These are phyloP conservation scores for Hycleus cichorii DNA, from an alignment of 1,140 invertebrate genomes.

Conservation along the genomic window DNA sequence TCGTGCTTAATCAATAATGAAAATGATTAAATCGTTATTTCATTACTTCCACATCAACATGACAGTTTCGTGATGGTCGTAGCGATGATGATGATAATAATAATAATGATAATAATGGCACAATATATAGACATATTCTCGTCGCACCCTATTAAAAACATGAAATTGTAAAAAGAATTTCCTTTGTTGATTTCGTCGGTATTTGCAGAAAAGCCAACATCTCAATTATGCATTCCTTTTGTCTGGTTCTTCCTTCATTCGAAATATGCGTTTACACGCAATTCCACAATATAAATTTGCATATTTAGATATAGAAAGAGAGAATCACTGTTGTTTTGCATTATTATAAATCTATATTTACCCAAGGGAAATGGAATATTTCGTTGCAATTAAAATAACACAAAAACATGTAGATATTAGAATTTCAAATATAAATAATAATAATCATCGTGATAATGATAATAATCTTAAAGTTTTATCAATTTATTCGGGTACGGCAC, in stretches of 20 bases:
- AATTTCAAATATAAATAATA: too few species aligned
- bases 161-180: constrained; percentile 6
- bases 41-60: constrained; percentile 4
- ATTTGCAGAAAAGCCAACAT: constrained; percentile 17
- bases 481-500: too few species aligned
- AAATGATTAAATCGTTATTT: constrained; percentile 11
- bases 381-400: too few species aligned
- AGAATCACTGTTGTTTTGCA: not conserved
- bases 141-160: too few species aligned
- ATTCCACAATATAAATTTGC: constrained; percentile 16
- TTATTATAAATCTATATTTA: too few species aligned
- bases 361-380: too few species aligned
- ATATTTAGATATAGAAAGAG: constrained; percentile 10
- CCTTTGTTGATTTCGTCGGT: constrained; percentile 15
- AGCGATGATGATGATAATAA: not conserved
- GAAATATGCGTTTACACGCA: constrained; percentile 17
- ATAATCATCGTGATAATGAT: too few species aligned
- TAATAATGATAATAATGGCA: too few species aligned
- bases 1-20: constrained; percentile 7
- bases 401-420: too few species aligned
- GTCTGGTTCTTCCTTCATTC: constrained; percentile 8
- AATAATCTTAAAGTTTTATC: too few species aligned
- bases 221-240: constrained; percentile 18
- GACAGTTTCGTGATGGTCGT: not conserved
- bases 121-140: too few species aligned